Conservation (phyloP, 2,888 invertebrate species). For the Drosophila neutralis region DNA sequence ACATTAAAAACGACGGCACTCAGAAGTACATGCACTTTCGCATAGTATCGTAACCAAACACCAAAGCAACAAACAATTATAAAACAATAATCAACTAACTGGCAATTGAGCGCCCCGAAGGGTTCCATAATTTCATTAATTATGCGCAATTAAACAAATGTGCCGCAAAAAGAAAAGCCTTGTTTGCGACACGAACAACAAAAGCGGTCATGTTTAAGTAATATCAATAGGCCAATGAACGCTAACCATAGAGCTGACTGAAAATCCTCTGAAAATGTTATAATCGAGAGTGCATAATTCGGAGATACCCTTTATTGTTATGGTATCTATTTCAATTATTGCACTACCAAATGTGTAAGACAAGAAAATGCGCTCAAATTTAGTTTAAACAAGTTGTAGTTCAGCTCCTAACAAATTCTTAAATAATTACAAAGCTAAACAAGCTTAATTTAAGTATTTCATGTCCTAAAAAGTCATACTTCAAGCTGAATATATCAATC, state of each 20-base stretch:
- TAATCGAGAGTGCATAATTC: not conserved
- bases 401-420: too few relatives aligned
- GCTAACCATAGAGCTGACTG: not conserved
- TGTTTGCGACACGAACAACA: not conserved
- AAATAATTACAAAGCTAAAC: not conserved
- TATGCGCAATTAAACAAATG: constrained; percentile 55
- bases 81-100: constrained; percentile 21
- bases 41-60: not conserved
- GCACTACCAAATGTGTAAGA: not conserved
- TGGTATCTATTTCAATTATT: not conserved
- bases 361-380: not conserved
- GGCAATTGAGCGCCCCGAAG: constrained; percentile 4
- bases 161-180: constrained; percentile 17
- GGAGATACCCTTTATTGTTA: not conserved
- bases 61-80: not conserved
- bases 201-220: constrained; percentile 14
- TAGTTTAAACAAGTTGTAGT: too few relatives aligned
- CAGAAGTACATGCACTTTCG: not conserved
- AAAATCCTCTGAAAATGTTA: not conserved
- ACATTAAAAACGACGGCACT: not conserved
- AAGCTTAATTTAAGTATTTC: not conserved
- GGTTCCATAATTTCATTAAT: constrained; percentile 42
- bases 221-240: constrained; percentile 16
- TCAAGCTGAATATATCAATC: not conserved
- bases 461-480: not conserved